These are phyloP conservation scores for Zosterops hypoxanthus DNA, from an alignment of 2,113 vertebrate species.

Conservation along the genomic window DNA sequence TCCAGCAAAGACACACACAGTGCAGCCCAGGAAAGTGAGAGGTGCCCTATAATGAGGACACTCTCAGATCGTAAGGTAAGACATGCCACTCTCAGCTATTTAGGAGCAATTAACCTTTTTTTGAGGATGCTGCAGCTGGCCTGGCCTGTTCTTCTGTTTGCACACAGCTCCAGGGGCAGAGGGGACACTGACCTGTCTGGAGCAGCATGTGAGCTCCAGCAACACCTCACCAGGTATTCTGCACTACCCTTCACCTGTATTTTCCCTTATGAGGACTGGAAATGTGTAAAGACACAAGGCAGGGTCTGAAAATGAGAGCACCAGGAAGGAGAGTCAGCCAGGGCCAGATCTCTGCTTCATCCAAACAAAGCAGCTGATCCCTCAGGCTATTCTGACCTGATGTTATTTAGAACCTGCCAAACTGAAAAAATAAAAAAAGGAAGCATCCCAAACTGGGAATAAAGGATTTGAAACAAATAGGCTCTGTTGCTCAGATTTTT, in stretches of 20 bases:
- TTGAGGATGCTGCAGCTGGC: background rate
- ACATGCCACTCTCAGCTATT: background rate
- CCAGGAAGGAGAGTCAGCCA: background rate
- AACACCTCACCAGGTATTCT: background rate
- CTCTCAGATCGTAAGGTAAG: background rate
- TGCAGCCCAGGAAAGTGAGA: background rate
- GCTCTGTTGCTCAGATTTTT: background rate
- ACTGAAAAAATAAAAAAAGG: no score
- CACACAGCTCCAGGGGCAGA: background rate
- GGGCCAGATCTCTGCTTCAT: background rate
- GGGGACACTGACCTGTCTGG: background rate
- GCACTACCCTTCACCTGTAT: background rate
- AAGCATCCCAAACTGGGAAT: background rate
- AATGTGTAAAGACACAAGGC: background rate
- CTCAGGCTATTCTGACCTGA: background rate
- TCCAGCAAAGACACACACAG: background rate
- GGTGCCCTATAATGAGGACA: constrained; percentile 8
- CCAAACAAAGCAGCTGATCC: background rate
- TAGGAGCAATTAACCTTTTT: constrained; percentile 32
- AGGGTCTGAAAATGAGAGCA: background rate
- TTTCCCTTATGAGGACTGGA: background rate
- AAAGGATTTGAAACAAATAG: background rate
- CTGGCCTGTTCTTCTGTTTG: background rate
- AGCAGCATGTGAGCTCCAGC: background rate
- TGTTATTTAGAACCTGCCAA: background rate